These are phyloP conservation scores for Dendropsophus ebraccatus DNA, from an alignment of 2,113 vertebrate species.

Conservation along the genomic window DNA sequence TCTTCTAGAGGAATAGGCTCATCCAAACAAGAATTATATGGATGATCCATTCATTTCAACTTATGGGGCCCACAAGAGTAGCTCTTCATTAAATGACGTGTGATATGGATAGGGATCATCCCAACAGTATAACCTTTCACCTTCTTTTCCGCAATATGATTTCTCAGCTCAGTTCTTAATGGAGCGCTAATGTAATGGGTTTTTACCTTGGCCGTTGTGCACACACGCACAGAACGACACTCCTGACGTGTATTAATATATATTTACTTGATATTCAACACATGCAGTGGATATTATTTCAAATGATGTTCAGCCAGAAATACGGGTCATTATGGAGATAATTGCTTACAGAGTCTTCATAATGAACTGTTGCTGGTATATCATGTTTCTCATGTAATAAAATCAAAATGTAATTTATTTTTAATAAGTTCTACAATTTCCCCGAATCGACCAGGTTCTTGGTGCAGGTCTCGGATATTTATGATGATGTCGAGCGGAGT, in stretches of 20 bases:
- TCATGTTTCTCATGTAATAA: conserved; percentile 26
- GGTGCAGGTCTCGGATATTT: neutral
- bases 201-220: neutral
- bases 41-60: no score
- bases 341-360: neutral
- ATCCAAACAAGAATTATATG: no score
- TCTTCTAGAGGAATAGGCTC: no score
- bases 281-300: neutral
- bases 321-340: neutral
- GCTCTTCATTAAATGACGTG: no score
- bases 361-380: neutral
- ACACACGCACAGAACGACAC: neutral
- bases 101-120: no score
- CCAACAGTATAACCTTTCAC: no score
- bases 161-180: no score
- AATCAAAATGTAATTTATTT: conserved; percentile 21
- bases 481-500: conserved; percentile 21
- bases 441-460: neutral
- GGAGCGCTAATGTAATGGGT: neutral
- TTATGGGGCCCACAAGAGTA: no score
- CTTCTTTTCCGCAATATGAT: no score
- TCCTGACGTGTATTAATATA: neutral
- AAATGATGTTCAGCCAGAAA: neutral
- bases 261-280: neutral
- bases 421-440: neutral